A percentile compares a stretch with the other conserved stretches of the same genome.
These are phyloP conservation scores for Tragelaphus strepsiceros DNA, from an alignment of 2,113 vertebrate species.

Conservation along the genomic window DNA sequence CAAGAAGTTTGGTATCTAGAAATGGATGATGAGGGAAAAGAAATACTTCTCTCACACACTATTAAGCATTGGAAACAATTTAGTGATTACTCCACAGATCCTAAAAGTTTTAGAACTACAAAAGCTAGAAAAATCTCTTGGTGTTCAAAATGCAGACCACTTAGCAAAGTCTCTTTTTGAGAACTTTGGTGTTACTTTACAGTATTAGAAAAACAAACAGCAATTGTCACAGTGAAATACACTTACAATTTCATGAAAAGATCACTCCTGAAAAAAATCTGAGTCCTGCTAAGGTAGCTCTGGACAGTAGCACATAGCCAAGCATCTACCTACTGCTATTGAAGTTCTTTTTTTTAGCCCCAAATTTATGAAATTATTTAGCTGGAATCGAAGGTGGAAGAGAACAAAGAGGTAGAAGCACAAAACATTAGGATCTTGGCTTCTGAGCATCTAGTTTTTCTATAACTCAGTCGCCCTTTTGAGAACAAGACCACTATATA, in stretches of 20 bases:
- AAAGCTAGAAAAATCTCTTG: neutral
- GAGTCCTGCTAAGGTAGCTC: neutral
- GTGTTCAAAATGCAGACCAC: neutral
- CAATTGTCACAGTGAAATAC: neutral
- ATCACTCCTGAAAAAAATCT: neutral
- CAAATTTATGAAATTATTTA: neutral
- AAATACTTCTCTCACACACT: neutral
- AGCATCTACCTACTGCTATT: fast-evolving
- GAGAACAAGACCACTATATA: neutral
- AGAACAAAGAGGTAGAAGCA: neutral
- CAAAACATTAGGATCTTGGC: neutral
- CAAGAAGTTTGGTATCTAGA: neutral
- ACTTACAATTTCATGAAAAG: neutral
- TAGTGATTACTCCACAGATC: neutral
- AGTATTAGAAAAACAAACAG: neutral
- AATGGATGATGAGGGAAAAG: neutral
- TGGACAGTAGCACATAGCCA: too few relatives aligned
- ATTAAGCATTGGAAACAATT: neutral
- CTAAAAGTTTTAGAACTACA: neutral
- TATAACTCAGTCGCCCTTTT: neutral
- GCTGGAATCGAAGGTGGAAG: neutral
- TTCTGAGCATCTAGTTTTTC: neutral
- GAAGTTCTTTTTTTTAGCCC: neutral
- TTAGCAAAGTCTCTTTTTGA: neutral
- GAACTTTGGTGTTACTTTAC: neutral